These are phyloP conservation scores for Notarius quadriscutis DNA, from an alignment of 2,113 vertebrate species.

Conservation along the genomic window DNA sequence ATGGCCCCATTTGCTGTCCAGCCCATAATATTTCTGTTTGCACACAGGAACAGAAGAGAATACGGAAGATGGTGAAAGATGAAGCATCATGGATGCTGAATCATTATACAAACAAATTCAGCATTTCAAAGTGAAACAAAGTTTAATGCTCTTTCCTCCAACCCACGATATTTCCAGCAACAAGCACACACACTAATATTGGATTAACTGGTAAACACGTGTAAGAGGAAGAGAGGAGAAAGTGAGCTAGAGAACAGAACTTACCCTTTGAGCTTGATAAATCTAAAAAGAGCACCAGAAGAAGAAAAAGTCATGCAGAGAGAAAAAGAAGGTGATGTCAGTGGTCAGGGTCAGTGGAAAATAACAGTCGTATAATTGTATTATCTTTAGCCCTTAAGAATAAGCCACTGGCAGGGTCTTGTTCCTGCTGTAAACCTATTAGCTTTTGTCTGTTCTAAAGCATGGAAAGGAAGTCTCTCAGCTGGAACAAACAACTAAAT, in stretches of 20 bases:
- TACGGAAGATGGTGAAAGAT: conserved; percentile 2
- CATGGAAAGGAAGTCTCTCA: background rate
- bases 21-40: conserved; percentile 88
- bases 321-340: conserved; percentile 19
- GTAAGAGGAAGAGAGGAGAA: background rate
- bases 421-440: background rate
- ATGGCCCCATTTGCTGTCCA: conserved; percentile 94
- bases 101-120: background rate
- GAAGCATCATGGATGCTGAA: background rate
- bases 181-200: background rate
- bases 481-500: background rate
- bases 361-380: background rate
- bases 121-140: background rate
- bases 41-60: conserved; percentile 21
- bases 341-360: background rate
- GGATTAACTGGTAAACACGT: background rate
- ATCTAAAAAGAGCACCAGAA: conserved; percentile 40
- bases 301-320: conserved; percentile 9
- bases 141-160: background rate
- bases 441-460: conserved; percentile 5
- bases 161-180: background rate
- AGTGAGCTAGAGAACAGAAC: conserved; percentile 2
- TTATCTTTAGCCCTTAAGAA: background rate
- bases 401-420: background rate
- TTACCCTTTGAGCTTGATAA: conserved; percentile 57